Base-by-base conservation (phyloP, 2,113 vertebrate species). In the Pelecanoides urinatrix region DNA sequence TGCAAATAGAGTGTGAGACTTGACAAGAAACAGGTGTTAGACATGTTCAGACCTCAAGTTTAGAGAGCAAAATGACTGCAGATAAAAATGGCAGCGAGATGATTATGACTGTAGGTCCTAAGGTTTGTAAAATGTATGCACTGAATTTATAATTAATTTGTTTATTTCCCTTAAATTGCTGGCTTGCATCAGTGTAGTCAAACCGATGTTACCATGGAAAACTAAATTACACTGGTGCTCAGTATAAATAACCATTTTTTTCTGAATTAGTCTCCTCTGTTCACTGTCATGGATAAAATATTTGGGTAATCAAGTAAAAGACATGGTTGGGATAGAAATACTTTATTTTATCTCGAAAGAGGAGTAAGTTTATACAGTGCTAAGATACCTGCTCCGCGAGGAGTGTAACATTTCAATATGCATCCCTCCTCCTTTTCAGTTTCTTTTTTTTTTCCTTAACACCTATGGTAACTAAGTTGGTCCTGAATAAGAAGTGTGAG, bases 341-440 rank as follows among this genome's bases (percentile, higher is more conserved):
- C 94, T 97, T 96, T 96, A 97, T 96, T 97, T 97, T 94, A 70
- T 94, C 89, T 91, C 0, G 1, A 63, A 91, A 96, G 95, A 96
- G 96, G 94, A 97, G 92, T 94, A 80, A 23, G 85, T 77, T 94
- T 72, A 79, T 76, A 95, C 94, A 96, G 50, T 67, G 80, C 96
- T 97, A 94, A 47, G 81, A 81, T 79, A 87, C 5, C 80, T 92
- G 83, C 86, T 95, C 94, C 93, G 63, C 0, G 27, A 94, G 96
- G 74, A 95, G 75, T 26, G 25, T 82, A 81, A 96, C 82, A 93
- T 78, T 90, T 88, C 93, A 45, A 9, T 96, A 68, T 2, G 65
- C 77, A 55, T 29, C 59, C 72, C 70, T 96, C 89, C 86, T 94
- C 92, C 56, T 85, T 16, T n/a, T 34, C 5, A 10, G 4, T 26